A percentile compares a stretch with the other conserved stretches of the same genome.
phyloP scores from a whole-genome alignment of 1,140 invertebrate species.

The Rhopalosiphum maidis region DNA sequence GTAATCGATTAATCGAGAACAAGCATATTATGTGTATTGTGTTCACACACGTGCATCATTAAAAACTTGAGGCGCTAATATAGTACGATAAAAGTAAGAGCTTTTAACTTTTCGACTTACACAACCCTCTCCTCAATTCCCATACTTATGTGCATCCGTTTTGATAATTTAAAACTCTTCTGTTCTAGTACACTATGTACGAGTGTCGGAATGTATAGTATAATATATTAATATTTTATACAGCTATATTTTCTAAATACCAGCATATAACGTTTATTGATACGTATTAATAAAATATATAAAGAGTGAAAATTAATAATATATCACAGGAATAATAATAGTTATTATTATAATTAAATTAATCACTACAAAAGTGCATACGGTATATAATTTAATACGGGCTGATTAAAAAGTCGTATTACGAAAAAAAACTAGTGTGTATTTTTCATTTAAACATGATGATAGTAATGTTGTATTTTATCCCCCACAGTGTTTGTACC shows the following conservation, averaged over 20 bases:
- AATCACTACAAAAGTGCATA: neutral
- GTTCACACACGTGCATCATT: too few species aligned
- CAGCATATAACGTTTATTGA: neutral
- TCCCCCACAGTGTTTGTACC: neutral
- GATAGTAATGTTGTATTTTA: neutral
- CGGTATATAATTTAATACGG: neutral
- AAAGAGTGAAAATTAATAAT: neutral
- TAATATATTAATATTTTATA: neutral
- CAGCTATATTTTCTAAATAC: neutral
- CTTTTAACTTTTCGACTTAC: neutral
- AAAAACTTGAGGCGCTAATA: too few species aligned
- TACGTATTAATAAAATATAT: neutral
- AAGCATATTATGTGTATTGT: too few species aligned
- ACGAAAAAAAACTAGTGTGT: neutral
- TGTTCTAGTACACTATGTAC: neutral
- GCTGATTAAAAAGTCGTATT: neutral
- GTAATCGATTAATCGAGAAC: too few species aligned
- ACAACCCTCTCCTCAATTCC: too few species aligned
- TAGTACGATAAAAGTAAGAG: too few species aligned
- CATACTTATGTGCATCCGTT: neutral
- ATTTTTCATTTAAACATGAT: neutral
- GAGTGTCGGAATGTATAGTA: neutral
- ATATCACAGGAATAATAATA: too few species aligned
- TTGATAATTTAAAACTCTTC: neutral
- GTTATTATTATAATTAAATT: neutral